Evolutionary conservation across 2,797 vertebrate species (phyloP).

Genomic region (Garrulus glandarius): DNA sequence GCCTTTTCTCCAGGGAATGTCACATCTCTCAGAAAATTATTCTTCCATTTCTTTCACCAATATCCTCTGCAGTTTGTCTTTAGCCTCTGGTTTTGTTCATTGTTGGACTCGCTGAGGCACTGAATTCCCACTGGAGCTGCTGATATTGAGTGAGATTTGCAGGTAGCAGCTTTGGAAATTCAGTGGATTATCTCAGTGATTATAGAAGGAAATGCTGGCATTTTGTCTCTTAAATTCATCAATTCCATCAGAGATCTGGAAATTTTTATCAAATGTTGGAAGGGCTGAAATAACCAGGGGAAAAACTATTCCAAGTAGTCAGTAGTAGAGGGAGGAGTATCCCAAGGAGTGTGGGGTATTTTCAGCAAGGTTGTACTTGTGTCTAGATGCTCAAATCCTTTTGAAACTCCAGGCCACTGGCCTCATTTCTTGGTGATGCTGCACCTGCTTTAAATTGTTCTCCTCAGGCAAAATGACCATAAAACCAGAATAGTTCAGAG

Average conservation of each 20-base stretch:
- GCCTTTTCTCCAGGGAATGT: background rate
- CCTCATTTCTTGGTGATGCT: background rate
- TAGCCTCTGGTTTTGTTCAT: background rate
- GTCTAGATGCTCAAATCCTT: background rate
- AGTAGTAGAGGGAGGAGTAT: background rate
- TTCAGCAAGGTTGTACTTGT: background rate
- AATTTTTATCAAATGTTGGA: background rate
- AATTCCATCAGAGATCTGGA: background rate
- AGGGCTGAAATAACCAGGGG: background rate
- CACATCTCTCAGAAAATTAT: background rate
- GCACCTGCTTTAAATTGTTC: background rate
- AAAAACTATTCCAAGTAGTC: background rate
- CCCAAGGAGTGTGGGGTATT: rapidly evolving
- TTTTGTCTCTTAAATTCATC: background rate
- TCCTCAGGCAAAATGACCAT: background rate
- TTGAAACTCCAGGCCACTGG: background rate
- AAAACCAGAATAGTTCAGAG: background rate
- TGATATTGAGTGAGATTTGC: background rate
- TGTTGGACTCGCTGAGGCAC: background rate
- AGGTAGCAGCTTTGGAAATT: background rate
- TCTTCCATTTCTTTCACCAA: background rate
- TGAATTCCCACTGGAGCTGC: background rate
- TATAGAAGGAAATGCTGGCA: background rate
- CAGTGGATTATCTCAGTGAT: background rate
- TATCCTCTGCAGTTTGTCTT: background rate